Base-by-base conservation (phyloP, 1,140 invertebrate species). In the Leptoteleia sp. region DNA sequence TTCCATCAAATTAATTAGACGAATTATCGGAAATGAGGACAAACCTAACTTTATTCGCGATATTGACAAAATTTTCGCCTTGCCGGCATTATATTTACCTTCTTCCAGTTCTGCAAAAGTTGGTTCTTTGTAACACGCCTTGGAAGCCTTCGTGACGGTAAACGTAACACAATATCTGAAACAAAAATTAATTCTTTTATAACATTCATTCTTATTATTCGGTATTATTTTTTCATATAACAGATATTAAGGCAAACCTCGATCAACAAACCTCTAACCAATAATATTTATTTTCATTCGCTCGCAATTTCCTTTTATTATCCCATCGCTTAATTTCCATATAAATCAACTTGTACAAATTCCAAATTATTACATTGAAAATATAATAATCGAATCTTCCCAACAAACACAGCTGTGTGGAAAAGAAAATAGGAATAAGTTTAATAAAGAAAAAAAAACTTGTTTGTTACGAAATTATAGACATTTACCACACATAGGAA, bases 141-240 rank as follows among this genome's bases (percentile, higher is more conserved):
- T 95, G 3, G 94, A 93, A 2, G 94, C 92, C 87, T 95, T 96
- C 33, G 93, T 90, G 9, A 96, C 92, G 86, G 95, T 93, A 80
- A 95, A 96, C 80, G 95, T 93, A 3, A 95, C 93, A 83, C 94
- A 96, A 84, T 96, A 96, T 83, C 95, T 96, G 92, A 16, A 93
- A 92, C 79, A 87, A 84, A 68, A 83, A 76, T 52, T 59, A 55
- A 55, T 62, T 55, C 38, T 62, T 55, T n/a, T 40, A 75, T 68
- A 71, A 40, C 16, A 45, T 12, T 7, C 27, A 2, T 9, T 31
- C 15, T 47, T 9, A 47, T 54, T 65, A 33, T 13, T 27, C 9
- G 1, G 4, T 16, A 9, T n/a, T n/a, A n/a, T 47, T 37, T 13
- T 22, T 27, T 25, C 13, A 11, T 25, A 17, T 13, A 15, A 4